These are phyloP conservation scores for Trileptium ribeirensis DNA, from an alignment of 2,888 invertebrate genomes.

Conservation along the genomic window DNA sequence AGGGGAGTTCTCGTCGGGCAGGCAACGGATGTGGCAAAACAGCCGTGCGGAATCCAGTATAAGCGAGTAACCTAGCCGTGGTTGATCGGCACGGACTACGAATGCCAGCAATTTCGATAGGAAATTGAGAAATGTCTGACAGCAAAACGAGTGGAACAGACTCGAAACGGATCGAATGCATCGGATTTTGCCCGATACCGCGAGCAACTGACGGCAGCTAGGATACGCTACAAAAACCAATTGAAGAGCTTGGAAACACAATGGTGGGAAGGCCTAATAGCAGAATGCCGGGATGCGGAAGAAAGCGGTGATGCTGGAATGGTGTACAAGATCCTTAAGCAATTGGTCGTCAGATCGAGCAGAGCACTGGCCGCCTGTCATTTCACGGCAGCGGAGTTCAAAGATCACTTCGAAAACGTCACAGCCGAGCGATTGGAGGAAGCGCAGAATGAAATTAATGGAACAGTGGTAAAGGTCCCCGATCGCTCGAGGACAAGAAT, in stretches of 20 bases:
- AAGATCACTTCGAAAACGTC: background rate
- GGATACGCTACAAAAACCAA: too few species aligned
- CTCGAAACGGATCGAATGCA: too few species aligned
- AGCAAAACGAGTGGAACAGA: too few species aligned
- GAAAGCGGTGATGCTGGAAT: background rate
- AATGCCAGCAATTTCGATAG: background rate
- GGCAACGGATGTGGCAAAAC: background rate
- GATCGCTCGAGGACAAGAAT: background rate
- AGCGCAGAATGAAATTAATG: background rate
- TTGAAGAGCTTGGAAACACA: too few species aligned
- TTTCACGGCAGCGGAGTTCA: background rate
- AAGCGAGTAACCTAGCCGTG: background rate
- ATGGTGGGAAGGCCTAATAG: too few species aligned
- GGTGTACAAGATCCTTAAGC: background rate
- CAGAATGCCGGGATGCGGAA: too few species aligned
- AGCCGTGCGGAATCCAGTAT: background rate
- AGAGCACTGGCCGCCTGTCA: background rate
- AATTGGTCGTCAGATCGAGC: background rate
- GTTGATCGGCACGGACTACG: background rate
- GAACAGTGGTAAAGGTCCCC: background rate
- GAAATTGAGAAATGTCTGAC: background rate
- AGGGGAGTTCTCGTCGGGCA: background rate
- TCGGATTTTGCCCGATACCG: too few species aligned
- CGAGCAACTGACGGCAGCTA: too few species aligned
- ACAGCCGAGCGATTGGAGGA: background rate